Conservation (phyloP, 2,888 invertebrate genomes). For the Papilio demoleus region DNA sequence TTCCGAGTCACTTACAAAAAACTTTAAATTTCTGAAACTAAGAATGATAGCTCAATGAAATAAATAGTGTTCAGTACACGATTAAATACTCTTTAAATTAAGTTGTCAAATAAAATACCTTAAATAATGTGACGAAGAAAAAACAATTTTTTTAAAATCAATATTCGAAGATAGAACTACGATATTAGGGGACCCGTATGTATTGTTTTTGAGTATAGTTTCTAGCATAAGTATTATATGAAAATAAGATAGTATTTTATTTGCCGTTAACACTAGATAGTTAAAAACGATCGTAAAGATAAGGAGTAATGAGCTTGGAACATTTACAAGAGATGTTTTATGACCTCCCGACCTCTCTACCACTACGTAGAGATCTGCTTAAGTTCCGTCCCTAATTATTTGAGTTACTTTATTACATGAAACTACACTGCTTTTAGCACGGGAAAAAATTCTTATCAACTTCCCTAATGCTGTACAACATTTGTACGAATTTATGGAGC, state of each 20-base stretch:
- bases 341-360: conserved; percentile 45
- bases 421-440: conserved; percentile 25
- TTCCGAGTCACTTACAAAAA: no score
- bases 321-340: conserved; percentile 72
- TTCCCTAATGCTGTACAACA: conserved; percentile 16
- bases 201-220: no score
- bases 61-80: no score
- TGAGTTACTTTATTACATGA: conserved; percentile 22
- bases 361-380: conserved; percentile 47
- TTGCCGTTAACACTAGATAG: conserved; percentile 43
- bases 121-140: no score
- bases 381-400: conserved; percentile 41
- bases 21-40: no score
- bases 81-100: no score
- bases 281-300: conserved; percentile 61
- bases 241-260: conserved; percentile 23
- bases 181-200: no score
- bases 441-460: conserved; percentile 24
- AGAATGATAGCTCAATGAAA: no score
- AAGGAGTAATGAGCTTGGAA: conserved; percentile 68
- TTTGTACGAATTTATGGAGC: conserved; percentile 7
- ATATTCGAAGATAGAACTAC: no score
- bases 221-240: background rate
- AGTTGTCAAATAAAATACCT: no score
- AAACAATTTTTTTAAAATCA: no score